Evolutionary conservation across 2,113 vertebrate species (phyloP), one percentile per base, ranked within the genome.

Genomic region (Rattus norvegicus): DNA sequence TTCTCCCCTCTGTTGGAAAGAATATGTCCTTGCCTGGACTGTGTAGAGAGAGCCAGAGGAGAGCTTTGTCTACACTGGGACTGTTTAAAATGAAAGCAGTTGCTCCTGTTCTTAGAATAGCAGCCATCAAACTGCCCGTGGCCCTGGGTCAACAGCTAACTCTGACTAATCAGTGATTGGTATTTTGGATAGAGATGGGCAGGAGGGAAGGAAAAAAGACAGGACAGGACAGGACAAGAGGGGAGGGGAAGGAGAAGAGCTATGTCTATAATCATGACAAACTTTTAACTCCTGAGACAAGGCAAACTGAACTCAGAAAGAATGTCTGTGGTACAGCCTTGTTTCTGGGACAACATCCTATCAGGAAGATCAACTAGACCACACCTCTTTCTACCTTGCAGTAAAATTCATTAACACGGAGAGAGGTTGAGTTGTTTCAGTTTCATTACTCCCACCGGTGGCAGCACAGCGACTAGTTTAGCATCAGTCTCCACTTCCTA

Each of bases 41-140:
- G 20, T 9, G 28, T 0, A 4, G 7, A 4, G 47, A 84, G 86
- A 92, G 73, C 56, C 26, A 28, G 26, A 69, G n/a, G 47, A 47
- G 54, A 52, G 1, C 63, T 33, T 22, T 8, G 73, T 17, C 24
- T 80, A 13, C 28, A 39, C 54, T 43, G 47, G 11, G 79, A 14
- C 0, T 47, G 26, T 65, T 72, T 91, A 61, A 54, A 90, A 83
- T 22, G 26, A 54, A 10, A 59, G 36, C 2, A 19, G 56, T 13
- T 17, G 8, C 4, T 24, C 33, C 59, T 43, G 0, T 43, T 43
- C 14, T 6, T 16, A 8, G 0, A 59, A 39, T 26, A 22, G 22
- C 69, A 17, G 4, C 0, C 30, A 19, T 5, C 12, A 0, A 7
- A 59, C 65, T 8, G 4, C 30, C 26, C 11, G 1, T 28, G 5